phyloP scores from a whole-genome alignment of 2,888 invertebrate species.

The Brassicogethes aeneus region DNA sequence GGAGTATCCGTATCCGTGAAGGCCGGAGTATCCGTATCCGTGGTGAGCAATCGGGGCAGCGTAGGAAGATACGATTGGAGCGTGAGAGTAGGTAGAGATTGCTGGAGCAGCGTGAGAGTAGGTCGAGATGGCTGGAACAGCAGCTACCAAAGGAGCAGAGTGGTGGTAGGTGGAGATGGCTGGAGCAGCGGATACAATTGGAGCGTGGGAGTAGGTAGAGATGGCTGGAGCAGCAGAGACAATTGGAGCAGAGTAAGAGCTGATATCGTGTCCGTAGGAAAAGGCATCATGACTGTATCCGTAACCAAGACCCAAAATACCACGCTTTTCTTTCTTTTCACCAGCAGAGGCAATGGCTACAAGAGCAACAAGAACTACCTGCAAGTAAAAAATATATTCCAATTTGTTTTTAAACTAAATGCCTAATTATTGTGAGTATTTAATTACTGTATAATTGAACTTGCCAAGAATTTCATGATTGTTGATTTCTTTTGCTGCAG shows the following conservation, averaged over 20 bases:
- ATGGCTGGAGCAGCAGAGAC: neutral
- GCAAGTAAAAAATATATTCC: constrained; percentile 2
- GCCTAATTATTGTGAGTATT: no score
- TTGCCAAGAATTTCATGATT: constrained; percentile 15
- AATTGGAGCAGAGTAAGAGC: neutral
- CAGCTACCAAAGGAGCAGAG: neutral
- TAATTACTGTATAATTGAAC: no score
- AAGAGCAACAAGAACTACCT: constrained; percentile 15
- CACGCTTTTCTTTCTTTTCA: constrained; percentile 19
- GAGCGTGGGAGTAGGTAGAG: neutral
- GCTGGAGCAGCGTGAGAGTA: neutral
- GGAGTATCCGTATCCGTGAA: neutral
- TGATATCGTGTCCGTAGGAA: neutral
- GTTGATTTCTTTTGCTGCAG: no score
- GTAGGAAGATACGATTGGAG: neutral
- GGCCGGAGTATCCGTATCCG: neutral
- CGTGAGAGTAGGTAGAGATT: neutral
- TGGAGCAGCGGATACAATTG: neutral
- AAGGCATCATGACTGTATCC: constrained; percentile 5
- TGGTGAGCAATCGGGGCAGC: neutral
- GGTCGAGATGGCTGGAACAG: neutral
- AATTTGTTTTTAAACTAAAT: no score
- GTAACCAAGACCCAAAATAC: constrained; percentile 16
- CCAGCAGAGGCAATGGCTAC: constrained; percentile 13
- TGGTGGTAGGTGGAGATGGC: no score